Percentiles rank a stretch among this genome's conserved stretches.
phyloP scores from a whole-genome alignment of 1,140 invertebrate species.

The Rhynchophorus ferrugineus region DNA sequence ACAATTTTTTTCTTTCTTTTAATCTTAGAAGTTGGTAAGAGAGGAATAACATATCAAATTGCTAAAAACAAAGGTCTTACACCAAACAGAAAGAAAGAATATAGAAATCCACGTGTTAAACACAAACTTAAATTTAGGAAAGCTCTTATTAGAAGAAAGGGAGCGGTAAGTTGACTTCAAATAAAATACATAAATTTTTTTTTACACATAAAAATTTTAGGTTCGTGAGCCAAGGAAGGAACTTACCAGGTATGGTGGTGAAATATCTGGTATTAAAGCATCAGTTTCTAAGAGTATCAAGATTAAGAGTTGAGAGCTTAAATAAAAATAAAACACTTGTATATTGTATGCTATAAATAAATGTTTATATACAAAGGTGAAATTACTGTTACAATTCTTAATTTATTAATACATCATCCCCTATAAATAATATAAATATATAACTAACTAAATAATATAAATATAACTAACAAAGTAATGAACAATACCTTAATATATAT shows the following conservation, averaged over 20 bases:
- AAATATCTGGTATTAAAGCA: slow-evolving; percentile 85
- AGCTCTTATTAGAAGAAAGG: slow-evolving; percentile 82
- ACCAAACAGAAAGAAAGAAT: slow-evolving; percentile 81
- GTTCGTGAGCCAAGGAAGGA: slow-evolving; percentile 73
- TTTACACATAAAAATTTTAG: no score
- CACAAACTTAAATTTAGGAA: slow-evolving; percentile 86
- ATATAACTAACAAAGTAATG: slow-evolving; percentile 4
- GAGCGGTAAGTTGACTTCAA: slow-evolving; percentile 71
- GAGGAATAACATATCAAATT: slow-evolving; percentile 87
- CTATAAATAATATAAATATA: slow-evolving; percentile 9
- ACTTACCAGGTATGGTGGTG: slow-evolving; percentile 72
- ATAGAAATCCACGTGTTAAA: slow-evolving; percentile 88
- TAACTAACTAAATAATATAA: no score
- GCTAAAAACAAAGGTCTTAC: slow-evolving; percentile 92
- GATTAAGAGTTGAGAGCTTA: slow-evolving; percentile 53
- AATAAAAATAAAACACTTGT: neutral
- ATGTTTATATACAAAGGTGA: slow-evolving; percentile 20
- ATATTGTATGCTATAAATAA: slow-evolving; percentile 16
- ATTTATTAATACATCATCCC: slow-evolving; percentile 10
- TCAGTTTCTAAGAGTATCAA: slow-evolving; percentile 79
- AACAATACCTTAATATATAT: neutral
- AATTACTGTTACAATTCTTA: slow-evolving; percentile 10
- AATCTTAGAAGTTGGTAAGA: slow-evolving; percentile 48
- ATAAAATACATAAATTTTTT: no score
- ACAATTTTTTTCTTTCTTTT: neutral